Percentiles rank a stretch among this genome's conserved stretches.
phyloP scores from a whole-genome alignment of 2,797 vertebrate species.

The Sardinella longiceps region DNA sequence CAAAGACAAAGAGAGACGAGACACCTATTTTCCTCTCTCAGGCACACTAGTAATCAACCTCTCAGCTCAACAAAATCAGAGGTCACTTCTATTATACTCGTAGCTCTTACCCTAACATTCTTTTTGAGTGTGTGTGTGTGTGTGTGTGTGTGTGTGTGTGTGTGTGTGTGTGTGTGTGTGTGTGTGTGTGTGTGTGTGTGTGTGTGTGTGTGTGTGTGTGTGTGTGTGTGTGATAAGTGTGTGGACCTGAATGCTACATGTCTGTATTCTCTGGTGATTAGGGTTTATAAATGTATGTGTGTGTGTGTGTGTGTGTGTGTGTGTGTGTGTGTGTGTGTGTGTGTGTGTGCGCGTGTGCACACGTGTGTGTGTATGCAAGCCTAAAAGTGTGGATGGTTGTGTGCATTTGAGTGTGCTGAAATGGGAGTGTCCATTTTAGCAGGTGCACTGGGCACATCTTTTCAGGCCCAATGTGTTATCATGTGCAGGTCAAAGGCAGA shows the following conservation, averaged over 20 bases:
- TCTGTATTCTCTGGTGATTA: background rate
- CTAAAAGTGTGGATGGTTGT: constrained; percentile 27
- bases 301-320: constrained; percentile 28
- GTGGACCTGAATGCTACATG: background rate
- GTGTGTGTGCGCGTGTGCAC: background rate
- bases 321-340: constrained; percentile 34
- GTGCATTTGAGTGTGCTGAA: constrained; percentile 32
- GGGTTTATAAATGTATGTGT: background rate
- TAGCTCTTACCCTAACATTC: background rate
- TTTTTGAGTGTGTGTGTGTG: background rate
- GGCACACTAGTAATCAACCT: constrained; percentile 13
- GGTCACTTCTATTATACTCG: background rate
- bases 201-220: constrained; percentile 23
- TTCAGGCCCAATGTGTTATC: constrained; percentile 82
- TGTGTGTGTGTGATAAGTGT: constrained; percentile 25
- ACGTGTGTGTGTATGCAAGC: background rate
- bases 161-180: constrained; percentile 28
- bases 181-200: constrained; percentile 23
- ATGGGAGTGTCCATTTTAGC: constrained; percentile 33
- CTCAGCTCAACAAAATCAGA: constrained; percentile 21
- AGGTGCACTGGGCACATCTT: constrained; percentile 74
- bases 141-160: constrained; percentile 24
- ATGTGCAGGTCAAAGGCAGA: constrained; percentile 86
- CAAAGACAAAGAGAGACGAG: background rate
- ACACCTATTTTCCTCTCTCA: constrained; percentile 15